Conservation (phyloP, 2,113 vertebrate species). For the Baryphthengus martii region DNA sequence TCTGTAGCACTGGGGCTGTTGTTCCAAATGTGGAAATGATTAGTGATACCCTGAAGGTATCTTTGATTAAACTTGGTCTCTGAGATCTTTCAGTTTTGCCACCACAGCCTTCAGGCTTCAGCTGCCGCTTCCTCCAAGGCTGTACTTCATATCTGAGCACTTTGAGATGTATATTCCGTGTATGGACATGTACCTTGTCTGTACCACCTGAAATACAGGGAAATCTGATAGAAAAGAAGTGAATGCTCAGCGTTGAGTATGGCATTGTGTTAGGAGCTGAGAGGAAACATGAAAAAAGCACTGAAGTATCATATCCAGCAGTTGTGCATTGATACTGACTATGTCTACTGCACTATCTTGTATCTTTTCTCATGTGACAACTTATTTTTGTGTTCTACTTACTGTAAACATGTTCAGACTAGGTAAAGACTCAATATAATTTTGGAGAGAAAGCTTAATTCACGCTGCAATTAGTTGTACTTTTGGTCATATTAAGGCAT, state of each 20-base stretch:
- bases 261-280: neutral
- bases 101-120: neutral
- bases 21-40: neutral
- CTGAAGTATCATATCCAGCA: neutral
- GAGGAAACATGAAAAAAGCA: neutral
- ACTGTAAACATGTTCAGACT: neutral
- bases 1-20: neutral
- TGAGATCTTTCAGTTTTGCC: neutral
- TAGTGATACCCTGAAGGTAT: neutral
- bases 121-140: neutral
- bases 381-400: neutral
- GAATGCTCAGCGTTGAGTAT: neutral
- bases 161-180: neutral
- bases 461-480: neutral
- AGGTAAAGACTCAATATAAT: neutral
- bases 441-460: neutral
- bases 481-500: neutral
- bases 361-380: neutral
- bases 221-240: neutral
- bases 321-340: neutral
- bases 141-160: neutral
- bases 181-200: neutral
- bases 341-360: neutral
- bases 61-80: neutral
- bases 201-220: neutral